These are phyloP conservation scores for Drosophila novamexicana DNA, from an alignment of 1,140 invertebrate genomes.

Conservation along the genomic window DNA sequence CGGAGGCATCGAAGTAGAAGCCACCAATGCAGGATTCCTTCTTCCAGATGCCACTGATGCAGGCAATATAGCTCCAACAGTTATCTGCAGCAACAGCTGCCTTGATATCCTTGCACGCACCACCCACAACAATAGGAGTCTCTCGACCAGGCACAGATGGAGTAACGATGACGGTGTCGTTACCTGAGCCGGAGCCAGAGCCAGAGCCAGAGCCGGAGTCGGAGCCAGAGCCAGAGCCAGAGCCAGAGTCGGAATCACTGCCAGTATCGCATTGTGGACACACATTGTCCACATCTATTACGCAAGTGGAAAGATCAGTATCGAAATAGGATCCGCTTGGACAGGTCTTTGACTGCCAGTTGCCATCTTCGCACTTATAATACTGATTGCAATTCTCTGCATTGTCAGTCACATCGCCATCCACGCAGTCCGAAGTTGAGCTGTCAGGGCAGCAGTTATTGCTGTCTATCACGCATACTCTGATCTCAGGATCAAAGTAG, in stretches of 20 bases:
- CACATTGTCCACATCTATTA: constrained; percentile 16
- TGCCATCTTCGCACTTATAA: constrained; percentile 38
- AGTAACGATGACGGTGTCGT: too few species aligned
- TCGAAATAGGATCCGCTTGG: constrained; percentile 34
- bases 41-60: constrained; percentile 53
- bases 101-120: constrained; percentile 32
- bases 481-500: constrained; percentile 27
- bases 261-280: constrained; percentile 25
- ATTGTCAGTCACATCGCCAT: constrained; percentile 4
- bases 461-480: constrained; percentile 27
- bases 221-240: too few species aligned
- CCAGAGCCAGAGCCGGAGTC: too few species aligned
- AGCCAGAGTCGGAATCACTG: background rate
- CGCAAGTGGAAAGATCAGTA: background rate
- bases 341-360: constrained; percentile 40
- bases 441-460: constrained; percentile 34
- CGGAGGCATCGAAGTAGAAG: constrained; percentile 43
- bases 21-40: constrained; percentile 29
- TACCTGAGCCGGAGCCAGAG: too few species aligned
- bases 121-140: background rate
- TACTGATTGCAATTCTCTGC: constrained; percentile 51
- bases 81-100: constrained; percentile 18
- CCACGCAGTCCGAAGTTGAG: constrained; percentile 37
- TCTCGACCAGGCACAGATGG: background rate
- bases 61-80: constrained; percentile 52